Base-by-base conservation (phyloP, 1,140 invertebrate species). In the Portunus trituberculatus region DNA sequence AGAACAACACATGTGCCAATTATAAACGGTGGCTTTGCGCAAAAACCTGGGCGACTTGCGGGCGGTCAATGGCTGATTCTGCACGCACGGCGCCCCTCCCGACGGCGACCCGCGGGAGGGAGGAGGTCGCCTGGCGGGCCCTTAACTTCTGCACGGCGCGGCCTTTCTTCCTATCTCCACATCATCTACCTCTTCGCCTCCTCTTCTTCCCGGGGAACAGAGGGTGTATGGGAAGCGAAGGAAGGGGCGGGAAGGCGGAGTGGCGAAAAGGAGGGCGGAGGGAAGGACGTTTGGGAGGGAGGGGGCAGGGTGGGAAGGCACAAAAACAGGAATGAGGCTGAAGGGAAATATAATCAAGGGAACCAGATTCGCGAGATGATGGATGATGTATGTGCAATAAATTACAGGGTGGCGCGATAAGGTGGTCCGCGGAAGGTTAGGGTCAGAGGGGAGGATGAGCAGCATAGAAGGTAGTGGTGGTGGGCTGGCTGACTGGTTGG, bases 351-450 rank as follows among this genome's bases (percentile, higher is more conserved):
- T 76, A 76, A 76, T 76, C 67, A 76, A n/a, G 67, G 67, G 67
- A 76, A 76, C 67, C 67, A 76, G 67, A 76, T 76, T 76, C 67
- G 67, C 67, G 67, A 76, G 67, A 76, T 76, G 67, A 76, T 76
- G 67, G 67, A 76, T 76, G 67, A 76, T 76, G 67, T 76, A 76
- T 76, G 67, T 76, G 67, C 67, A 76, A 76, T 76, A 76, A 76
- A 76, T 76, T 76, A 76, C 25, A 76, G 67, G 67, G 67, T 76
- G 67, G 67, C 16, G 67, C 20, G 67, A 76, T 76, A 76, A 76
- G 20, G 67, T 76, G 67, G 67, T 76, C 67, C 12, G 25, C 67
- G 67, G 67, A 76, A 25, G 67, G 67, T n/a, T n/a, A n/a, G 67
- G 67, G 67, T 76, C 67, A 76, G 67, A 76, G 67, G 67, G 67